phyloP scores from a whole-genome alignment of 2,797 vertebrate species.

The Rousettus madagascariensis region DNA sequence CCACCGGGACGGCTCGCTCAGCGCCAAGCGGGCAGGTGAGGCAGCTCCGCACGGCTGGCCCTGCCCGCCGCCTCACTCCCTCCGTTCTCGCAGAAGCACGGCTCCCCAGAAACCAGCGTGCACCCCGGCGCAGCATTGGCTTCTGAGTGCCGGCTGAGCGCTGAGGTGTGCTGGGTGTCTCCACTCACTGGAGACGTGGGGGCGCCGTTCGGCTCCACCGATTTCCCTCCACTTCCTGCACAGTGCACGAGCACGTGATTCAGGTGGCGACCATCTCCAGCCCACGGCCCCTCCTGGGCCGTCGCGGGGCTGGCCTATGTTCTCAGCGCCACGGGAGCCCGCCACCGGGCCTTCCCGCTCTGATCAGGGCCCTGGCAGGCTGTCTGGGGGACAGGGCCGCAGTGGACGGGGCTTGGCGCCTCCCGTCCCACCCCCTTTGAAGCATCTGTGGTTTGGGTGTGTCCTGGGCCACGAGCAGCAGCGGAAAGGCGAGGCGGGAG shows the following conservation, averaged over 20 bases:
- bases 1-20: slow-evolving; percentile 95
- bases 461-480: rapidly evolving
- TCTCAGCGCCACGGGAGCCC: not conserved
- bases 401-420: too few species aligned
- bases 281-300: not conserved
- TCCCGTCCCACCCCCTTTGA: not conserved
- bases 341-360: not conserved
- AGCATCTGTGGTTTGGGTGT: not conserved
- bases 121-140: too few species aligned
- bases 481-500: not conserved
- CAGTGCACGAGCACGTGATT: rapidly evolving
- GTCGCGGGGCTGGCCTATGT: rapidly evolving
- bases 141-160: not conserved
- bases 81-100: rapidly evolving
- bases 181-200: rapidly evolving
- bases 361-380: not conserved
- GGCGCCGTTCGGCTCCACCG: rapidly evolving
- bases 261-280: not conserved
- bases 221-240: not conserved
- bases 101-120: too few species aligned
- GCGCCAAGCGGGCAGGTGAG: slow-evolving; percentile 89
- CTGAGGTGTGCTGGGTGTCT: too few species aligned
- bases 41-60: rapidly evolving
- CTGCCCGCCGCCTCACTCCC: too few species aligned
- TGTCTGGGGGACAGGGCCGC: not conserved